These are phyloP conservation scores for Cyprinus carpio DNA, from an alignment of 2,113 vertebrate genomes.

Conservation along the genomic window DNA sequence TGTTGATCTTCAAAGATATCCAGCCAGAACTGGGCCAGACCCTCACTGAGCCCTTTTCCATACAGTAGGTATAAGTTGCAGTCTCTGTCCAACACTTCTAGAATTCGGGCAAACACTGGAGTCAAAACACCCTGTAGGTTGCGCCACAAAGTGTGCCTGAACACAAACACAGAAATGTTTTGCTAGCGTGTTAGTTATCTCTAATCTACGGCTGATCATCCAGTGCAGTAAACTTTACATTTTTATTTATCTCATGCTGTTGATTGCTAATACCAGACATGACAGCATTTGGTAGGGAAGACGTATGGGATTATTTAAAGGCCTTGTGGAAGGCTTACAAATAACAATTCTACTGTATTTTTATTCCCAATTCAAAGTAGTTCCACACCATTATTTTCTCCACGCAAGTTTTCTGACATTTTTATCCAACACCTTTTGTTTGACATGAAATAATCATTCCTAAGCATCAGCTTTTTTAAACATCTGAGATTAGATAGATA, in stretches of 20 bases:
- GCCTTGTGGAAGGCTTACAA: neutral
- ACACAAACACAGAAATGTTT: conserved; percentile 4
- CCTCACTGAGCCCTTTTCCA: conserved; percentile 50
- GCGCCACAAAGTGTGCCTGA: conserved; percentile 76
- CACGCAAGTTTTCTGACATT: neutral
- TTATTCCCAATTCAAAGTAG: neutral
- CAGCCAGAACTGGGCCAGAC: conserved; percentile 69
- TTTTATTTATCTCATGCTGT: neutral
- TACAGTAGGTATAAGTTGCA: conserved; percentile 70
- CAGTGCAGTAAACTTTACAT: neutral
- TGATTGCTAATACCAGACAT: neutral
- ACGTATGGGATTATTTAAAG: neutral
- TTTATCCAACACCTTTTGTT: neutral
- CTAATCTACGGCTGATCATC: neutral
- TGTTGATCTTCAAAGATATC: conserved; percentile 72
- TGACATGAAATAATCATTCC: neutral
- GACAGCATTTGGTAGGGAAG: neutral
- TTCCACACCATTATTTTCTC: neutral
- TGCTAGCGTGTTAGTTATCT: neutral
- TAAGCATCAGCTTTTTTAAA: neutral
- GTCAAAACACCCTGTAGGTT: conserved; percentile 70
- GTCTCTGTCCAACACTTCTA: conserved; percentile 72
- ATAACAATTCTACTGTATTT: neutral
- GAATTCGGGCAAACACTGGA: conserved; percentile 66
- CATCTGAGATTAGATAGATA: neutral